These are phyloP conservation scores for Melanotaenia trifasciata DNA, from an alignment of 2,797 vertebrate genomes.

Conservation along the genomic window DNA sequence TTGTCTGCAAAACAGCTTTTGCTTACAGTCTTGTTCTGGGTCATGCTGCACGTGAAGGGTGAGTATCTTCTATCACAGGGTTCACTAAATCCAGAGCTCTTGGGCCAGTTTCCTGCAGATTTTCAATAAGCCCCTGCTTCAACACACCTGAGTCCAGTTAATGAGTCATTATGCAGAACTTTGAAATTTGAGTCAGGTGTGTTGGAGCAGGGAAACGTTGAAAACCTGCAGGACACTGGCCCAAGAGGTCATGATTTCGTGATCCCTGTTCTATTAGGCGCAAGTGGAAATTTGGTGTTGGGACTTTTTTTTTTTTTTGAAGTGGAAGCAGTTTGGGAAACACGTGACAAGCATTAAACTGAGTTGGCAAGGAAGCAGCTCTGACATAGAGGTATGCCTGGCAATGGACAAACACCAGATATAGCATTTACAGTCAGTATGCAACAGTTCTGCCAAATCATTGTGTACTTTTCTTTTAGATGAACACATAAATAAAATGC, in stretches of 20 bases:
- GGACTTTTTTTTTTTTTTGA: background rate
- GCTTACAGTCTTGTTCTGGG: constrained; percentile 23
- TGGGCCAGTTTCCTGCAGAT: too few species aligned
- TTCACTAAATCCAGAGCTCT: too few species aligned
- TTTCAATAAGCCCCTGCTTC: too few species aligned
- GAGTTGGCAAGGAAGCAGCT: background rate
- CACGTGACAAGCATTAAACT: too few species aligned
- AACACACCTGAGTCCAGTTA: too few species aligned
- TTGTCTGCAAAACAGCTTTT: constrained; percentile 31
- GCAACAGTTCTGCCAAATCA: background rate
- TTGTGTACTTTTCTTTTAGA: background rate
- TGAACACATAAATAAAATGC: background rate
- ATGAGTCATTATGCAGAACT: too few species aligned
- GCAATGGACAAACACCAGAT: background rate
- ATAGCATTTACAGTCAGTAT: background rate
- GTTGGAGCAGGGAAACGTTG: too few species aligned
- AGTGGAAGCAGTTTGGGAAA: background rate
- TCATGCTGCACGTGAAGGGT: constrained; percentile 3
- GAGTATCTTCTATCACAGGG: background rate
- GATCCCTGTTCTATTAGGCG: background rate
- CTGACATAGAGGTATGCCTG: background rate
- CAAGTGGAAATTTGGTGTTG: background rate
- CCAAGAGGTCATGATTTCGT: too few species aligned
- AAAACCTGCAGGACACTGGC: too few species aligned
- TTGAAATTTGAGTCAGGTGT: too few species aligned